Base-by-base conservation (phyloP, 1,140 invertebrate genomes). In the Matsumurasca onukii region DNA sequence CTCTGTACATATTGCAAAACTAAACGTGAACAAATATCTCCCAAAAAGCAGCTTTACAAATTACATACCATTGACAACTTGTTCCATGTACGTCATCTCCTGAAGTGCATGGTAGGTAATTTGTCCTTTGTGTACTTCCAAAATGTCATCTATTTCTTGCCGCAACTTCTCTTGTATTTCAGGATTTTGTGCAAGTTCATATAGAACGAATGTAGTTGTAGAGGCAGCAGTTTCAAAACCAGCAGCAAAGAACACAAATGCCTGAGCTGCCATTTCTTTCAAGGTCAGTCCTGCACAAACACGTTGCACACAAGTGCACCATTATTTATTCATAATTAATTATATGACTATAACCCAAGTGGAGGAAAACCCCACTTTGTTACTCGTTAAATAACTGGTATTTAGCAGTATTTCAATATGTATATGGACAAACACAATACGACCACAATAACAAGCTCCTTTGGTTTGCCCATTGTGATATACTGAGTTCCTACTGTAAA, bases 161-260 rank as follows among this genome's bases (percentile, higher is more conserved):
- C 81, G 76, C 0, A 88, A 73, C 69, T 81, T 82, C 22, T 84
- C 75, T 66, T 90, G 86, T 15, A 86, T 79, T 2, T 85, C 81
- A 1, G 81, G 81, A 75, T 89, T 79, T 48, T 80, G 75, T 0
- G 89, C 84, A 49, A 90, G 76, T 72, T 85, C 82, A 69, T 84
- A 87, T 0, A 86, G 68, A 0, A 81, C 79, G 68, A 85, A 85
- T 25, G 84, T 79, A 1, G 89, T 79, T 0, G 86, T 81, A 1
- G 83, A 83, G 1, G 87, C 83, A 0, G 89, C 88, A 0, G 90
- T 90, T 72, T 91, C 89, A 75, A 87, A 90, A 15, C 89, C 89
- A 49, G 88, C 89, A 17, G 88, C 72, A 71, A 89, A 85, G 71
- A 89, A 88, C 5, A 88, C 80, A 52, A 88, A 84, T 0, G 82